Evolutionary conservation across 2,888 invertebrate species (phyloP), one percentile per base, ranked within the genome.

Genomic region (Hirtodrosophila trivittata): DNA sequence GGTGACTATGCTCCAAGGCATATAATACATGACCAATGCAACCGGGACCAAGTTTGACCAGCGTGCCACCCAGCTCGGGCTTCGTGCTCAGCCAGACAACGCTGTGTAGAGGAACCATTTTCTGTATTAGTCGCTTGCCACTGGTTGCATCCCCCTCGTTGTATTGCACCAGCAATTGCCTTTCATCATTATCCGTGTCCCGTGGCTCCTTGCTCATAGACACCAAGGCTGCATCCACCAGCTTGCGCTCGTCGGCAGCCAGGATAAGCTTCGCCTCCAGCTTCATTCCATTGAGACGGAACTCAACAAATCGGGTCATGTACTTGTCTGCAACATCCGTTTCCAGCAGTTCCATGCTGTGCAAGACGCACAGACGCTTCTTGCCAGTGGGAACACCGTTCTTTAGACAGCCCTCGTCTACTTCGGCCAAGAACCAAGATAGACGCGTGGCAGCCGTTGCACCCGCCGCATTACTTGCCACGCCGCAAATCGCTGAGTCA

Each of bases 361-460:
- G 89, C 8, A 89, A 71, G 0, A 82, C 66, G 18, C 65, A 76
- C 30, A 75, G 60, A 0, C 52, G 51, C 1, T 30, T 60, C 7
- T 50, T 51, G 0, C 77, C 73, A 45, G 59, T 76, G 0, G 64
- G 54, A 1, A 42, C 37, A 1, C 68, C 78, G 0, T 50, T 47
- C 8, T 51, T 52, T 33, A 70, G 26, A 1, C 47, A 28, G 0
- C 76, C 86, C 2, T 87, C 80, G 12, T 84, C 87, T 33, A 88
- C 76, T 39, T 88, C 86, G 10, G 88, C 68, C 2, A 89, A 60
- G 33, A 88, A 81, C 89, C 88, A 88, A 0, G 88, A 88, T 18
- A 88, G 57, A 8, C 86, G 77, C 5, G 86, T 82, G n/a, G 70
- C 60, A 5, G 33, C 6, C 1, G 47, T 35, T 9, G 47, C 25